phyloP scores from a whole-genome alignment of 2,888 invertebrate genomes.

The Leucozona laternaria region DNA sequence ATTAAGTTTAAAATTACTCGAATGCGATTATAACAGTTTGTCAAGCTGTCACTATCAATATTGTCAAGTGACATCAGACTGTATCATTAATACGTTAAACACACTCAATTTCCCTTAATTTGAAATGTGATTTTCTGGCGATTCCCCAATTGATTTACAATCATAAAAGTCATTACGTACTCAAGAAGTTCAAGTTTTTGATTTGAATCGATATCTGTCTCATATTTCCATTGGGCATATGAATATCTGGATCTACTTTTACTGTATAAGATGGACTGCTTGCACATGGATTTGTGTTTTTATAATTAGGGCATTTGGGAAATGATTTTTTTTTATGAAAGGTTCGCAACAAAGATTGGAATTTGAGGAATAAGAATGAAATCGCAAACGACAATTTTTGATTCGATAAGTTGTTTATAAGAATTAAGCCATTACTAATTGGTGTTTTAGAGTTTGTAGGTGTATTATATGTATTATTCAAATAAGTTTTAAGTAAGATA shows the following conservation, averaged over 20 bases:
- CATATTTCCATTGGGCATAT: slow-evolving; percentile 31
- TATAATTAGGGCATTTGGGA: slow-evolving; percentile 69
- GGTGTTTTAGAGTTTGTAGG: no score
- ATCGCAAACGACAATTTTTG: slow-evolving; percentile 21
- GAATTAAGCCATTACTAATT: neutral
- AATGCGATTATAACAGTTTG: neutral
- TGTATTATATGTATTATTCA: no score
- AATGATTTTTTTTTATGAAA: slow-evolving; percentile 40
- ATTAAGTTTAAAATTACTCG: neutral
- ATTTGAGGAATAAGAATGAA: neutral
- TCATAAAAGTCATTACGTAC: slow-evolving; percentile 42
- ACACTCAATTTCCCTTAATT: neutral
- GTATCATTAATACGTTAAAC: slow-evolving; percentile 21
- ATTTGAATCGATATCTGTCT: slow-evolving; percentile 61
- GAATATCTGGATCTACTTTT: neutral
- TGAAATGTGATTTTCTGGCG: slow-evolving; percentile 16
- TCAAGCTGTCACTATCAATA: slow-evolving; percentile 13
- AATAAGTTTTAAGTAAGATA: no score
- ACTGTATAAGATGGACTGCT: neutral
- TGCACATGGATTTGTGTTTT: slow-evolving; percentile 32
- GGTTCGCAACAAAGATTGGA: neutral
- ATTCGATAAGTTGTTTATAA: slow-evolving; percentile 41
- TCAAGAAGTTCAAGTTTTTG: slow-evolving; percentile 50
- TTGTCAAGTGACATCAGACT: slow-evolving; percentile 24
- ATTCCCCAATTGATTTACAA: slow-evolving; percentile 51